Conservation (phyloP, 2,888 invertebrate genomes). For the Diabrotica balteata region DNA sequence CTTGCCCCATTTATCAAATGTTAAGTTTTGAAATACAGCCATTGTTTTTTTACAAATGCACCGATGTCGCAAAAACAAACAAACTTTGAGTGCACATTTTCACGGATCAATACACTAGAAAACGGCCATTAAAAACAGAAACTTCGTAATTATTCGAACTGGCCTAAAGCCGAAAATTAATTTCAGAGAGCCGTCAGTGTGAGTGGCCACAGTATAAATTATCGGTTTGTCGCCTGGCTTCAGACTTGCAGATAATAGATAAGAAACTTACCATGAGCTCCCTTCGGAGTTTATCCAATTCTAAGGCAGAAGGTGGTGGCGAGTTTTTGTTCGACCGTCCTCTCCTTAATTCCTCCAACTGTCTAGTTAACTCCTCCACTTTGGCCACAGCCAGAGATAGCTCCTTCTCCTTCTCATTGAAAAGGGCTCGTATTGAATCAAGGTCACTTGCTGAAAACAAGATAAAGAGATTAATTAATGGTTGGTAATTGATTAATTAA, state of each 20-base stretch:
- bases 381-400: slow-evolving; percentile 95
- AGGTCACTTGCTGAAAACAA: slow-evolving; percentile 83
- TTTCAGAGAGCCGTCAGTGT: too few species aligned
- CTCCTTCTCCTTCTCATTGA: slow-evolving; percentile 98
- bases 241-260: neutral
- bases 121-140: too few species aligned
- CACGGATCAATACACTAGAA: too few species aligned
- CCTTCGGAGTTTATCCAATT: slow-evolving; percentile 89
- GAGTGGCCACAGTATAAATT: too few species aligned
- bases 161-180: too few species aligned
- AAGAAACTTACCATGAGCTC: slow-evolving; percentile 84
- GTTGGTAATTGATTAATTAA: too few species aligned
- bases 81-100: too few species aligned
- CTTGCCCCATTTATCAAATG: too few species aligned
- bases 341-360: slow-evolving; percentile 88
- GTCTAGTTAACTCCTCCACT: slow-evolving; percentile 93
- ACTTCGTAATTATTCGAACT: too few species aligned
- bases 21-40: too few species aligned
- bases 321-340: slow-evolving; percentile 68
- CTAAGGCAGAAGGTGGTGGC: slow-evolving; percentile 77
- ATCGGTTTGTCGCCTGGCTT: neutral
- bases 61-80: too few species aligned
- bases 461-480: neutral
- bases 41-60: too few species aligned
- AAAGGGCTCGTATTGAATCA: slow-evolving; percentile 93